Evolutionary conservation across 2,113 vertebrate genomes (phyloP).

Genomic region (Hydrolagus affinis): DNA sequence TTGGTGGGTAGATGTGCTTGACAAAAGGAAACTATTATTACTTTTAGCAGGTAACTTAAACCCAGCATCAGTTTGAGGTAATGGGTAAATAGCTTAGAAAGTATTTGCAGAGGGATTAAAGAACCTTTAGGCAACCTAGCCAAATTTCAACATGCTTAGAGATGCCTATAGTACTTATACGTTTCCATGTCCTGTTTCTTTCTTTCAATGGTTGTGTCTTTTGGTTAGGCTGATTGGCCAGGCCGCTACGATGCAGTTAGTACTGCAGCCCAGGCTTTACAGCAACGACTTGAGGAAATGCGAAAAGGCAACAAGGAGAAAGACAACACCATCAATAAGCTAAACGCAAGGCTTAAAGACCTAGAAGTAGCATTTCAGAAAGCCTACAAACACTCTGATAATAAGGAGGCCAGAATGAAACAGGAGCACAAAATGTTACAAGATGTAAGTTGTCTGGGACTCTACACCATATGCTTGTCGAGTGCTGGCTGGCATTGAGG

Average conservation of each 20-base stretch:
- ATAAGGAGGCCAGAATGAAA: slow-evolving; percentile 67
- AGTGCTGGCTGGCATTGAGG: not conserved
- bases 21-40: not conserved
- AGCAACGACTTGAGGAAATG: slow-evolving; percentile 76
- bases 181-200: not conserved
- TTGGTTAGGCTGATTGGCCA: slow-evolving; percentile 68
- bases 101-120: not conserved
- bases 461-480: not conserved
- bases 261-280: slow-evolving; percentile 59
- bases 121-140: not conserved
- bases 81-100: not conserved
- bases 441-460: slow-evolving; percentile 63
- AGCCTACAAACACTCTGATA: slow-evolving; percentile 68
- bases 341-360: slow-evolving; percentile 63
- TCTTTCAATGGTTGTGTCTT: not conserved
- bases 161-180: not conserved
- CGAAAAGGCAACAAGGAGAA: slow-evolving; percentile 67
- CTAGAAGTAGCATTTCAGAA: slow-evolving; percentile 70
- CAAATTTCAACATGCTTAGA: not conserved
- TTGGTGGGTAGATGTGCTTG: slow-evolving; percentile 56
- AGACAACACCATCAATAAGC: slow-evolving; percentile 56
- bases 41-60: not conserved
- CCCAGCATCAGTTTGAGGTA: not conserved
- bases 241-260: slow-evolving; percentile 64
- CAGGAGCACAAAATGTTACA: slow-evolving; percentile 85